Evolutionary conservation across 2,113 vertebrate species (phyloP).

Genomic region (Pyxicephalus adspersus): DNA sequence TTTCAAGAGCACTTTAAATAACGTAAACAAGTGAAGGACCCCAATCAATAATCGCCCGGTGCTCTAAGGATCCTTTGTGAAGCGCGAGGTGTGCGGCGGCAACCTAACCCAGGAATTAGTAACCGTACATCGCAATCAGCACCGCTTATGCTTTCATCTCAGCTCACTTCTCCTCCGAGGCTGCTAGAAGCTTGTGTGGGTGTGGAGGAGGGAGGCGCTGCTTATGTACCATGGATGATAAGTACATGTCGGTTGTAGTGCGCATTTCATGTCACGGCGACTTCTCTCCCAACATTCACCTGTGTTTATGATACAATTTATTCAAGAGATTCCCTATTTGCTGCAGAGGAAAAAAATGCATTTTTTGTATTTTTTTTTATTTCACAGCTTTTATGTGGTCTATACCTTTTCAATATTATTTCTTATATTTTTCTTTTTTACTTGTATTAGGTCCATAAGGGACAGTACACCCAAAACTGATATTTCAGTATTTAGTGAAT

Average conservation of each 20-base stretch:
- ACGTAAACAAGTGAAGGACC: neutral
- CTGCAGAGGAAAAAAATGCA: no score
- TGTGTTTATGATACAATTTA: no score
- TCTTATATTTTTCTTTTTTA: no score
- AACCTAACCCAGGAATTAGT: neutral
- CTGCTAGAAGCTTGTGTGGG: constrained; percentile 4
- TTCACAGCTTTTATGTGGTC: no score
- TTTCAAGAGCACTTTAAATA: neutral
- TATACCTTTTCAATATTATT: no score
- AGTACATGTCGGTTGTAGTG: neutral
- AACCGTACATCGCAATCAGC: neutral
- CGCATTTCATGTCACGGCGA: neutral
- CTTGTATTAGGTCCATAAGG: no score
- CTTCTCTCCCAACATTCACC: neutral
- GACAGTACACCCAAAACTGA: no score
- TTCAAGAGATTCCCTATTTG: no score
- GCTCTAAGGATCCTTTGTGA: neutral
- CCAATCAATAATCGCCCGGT: neutral
- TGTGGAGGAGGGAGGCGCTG: neutral
- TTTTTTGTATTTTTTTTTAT: no score
- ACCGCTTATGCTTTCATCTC: no score
- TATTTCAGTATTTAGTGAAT: no score
- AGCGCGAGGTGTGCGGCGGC: neutral
- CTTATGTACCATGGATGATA: constrained; percentile 4
- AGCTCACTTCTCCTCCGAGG: no score